Conservation (phyloP, 2,888 invertebrate genomes). For the Halictus ligatus region DNA sequence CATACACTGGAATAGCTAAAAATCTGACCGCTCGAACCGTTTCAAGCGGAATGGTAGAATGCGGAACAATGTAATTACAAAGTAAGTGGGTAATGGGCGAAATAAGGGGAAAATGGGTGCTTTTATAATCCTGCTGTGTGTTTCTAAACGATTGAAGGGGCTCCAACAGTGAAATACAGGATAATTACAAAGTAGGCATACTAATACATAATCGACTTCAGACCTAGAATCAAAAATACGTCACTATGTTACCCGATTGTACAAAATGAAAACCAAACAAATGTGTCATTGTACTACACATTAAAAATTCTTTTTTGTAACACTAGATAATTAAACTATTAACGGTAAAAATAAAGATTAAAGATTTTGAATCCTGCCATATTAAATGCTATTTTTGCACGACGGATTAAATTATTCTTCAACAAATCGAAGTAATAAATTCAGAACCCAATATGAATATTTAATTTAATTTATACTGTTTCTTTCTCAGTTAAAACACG, state of each 20-base stretch:
- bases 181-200: conserved; percentile 2
- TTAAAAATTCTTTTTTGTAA: neutral
- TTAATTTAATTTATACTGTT: no score
- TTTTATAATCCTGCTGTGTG: neutral
- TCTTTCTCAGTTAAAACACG: no score
- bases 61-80: neutral
- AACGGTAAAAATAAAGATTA: neutral
- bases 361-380: neutral
- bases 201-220: no score
- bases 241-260: neutral
- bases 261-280: neutral
- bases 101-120: neutral
- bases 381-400: no score
- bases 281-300: neutral
- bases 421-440: neutral
- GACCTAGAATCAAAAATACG: neutral
- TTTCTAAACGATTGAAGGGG: neutral
- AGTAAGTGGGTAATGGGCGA: neutral
- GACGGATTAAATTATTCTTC: neutral
- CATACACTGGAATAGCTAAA: conserved; percentile 6
- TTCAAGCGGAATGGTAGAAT: neutral
- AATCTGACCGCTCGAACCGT: neutral
- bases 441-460: no score
- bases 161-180: neutral
- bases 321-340: neutral